Percentiles rank a stretch among this genome's conserved stretches.
Evolutionary conservation across 2,888 invertebrate genomes (phyloP).

Genomic region (Protonemura montana): DNA sequence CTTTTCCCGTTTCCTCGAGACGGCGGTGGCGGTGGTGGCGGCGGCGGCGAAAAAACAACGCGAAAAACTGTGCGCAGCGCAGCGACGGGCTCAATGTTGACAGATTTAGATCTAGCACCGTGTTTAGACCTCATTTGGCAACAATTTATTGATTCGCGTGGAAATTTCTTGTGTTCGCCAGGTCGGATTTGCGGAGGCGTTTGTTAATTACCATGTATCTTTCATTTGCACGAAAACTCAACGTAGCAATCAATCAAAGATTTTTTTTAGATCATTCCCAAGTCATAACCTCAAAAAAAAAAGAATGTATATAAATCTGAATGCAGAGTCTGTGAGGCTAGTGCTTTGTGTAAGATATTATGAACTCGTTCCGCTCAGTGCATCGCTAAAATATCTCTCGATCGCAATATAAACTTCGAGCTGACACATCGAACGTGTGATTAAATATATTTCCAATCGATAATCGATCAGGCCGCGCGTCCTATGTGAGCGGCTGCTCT

Average conservation of each 20-base stretch:
- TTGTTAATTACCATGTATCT: background rate
- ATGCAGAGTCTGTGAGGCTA: background rate
- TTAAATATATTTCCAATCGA: background rate
- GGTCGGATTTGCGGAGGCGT: background rate
- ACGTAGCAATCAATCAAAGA: background rate
- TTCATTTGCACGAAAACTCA: background rate
- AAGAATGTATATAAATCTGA: background rate
- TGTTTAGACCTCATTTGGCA: background rate
- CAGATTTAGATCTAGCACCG: background rate
- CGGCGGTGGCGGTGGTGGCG: background rate
- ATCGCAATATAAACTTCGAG: background rate
- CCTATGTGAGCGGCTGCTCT: background rate
- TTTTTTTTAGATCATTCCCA: background rate
- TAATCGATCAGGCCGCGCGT: background rate
- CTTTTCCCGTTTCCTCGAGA: background rate
- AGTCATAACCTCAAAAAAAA: background rate
- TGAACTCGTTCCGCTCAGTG: conserved; percentile 7
- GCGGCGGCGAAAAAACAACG: background rate
- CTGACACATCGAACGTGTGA: conserved; percentile 12
- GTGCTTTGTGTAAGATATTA: background rate
- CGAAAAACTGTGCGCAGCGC: background rate
- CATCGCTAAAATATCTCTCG: background rate
- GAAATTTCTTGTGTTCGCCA: background rate
- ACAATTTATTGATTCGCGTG: background rate
- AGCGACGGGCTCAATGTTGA: background rate